phyloP scores from a whole-genome alignment of 2,113 vertebrate genomes.

The Loxodonta africana region DNA sequence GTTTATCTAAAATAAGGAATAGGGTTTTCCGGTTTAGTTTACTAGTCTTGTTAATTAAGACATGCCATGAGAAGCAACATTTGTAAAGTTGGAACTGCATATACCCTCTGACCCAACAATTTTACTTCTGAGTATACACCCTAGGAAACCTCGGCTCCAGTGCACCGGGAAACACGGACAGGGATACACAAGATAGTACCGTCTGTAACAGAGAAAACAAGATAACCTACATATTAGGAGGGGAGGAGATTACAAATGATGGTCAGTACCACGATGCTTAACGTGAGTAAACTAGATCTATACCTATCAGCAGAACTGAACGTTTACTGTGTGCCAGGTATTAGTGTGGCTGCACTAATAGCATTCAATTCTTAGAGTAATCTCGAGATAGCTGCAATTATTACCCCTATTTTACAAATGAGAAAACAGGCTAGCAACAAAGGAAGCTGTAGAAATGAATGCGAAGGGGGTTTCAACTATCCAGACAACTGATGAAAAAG shows the following conservation, averaged over 20 bases:
- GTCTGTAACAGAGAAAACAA: neutral
- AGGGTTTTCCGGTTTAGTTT: neutral
- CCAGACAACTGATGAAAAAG: neutral
- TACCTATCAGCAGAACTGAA: too few relatives aligned
- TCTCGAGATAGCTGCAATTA: neutral
- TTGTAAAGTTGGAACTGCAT: neutral
- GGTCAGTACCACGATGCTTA: rapidly evolving
- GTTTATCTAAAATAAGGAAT: slow-evolving; percentile 34
- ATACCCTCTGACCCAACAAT: neutral
- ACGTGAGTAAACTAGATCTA: too few relatives aligned
- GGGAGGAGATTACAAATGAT: neutral
- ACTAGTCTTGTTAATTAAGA: neutral
- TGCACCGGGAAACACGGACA: neutral
- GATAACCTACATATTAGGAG: neutral
- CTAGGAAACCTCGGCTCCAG: neutral
- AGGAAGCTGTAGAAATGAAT: too few relatives aligned
- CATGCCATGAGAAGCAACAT: neutral
- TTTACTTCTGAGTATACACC: neutral
- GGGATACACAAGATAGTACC: neutral
- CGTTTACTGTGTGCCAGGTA: neutral
- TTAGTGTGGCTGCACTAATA: neutral
- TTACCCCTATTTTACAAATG: neutral
- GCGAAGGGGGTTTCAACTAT: neutral
- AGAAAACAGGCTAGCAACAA: neutral
- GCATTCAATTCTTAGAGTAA: neutral